Evolutionary conservation across 2,888 invertebrate species (phyloP), one percentile per base, ranked within the genome.

Genomic region (Dicycla oo): DNA sequence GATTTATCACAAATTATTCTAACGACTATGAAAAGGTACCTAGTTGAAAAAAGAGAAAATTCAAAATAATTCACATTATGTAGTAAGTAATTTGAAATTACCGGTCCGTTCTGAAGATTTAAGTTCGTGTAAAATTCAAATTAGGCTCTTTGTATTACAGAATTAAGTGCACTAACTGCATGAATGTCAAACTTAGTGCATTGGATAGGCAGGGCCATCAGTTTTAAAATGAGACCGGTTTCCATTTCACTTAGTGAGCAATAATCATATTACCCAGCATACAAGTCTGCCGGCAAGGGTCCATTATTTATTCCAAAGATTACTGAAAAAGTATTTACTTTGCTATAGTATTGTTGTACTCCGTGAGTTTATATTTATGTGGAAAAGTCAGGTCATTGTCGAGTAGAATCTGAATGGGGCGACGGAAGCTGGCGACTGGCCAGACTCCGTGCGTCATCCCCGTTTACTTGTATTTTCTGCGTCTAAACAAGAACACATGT

Each of bases 371-470:
- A 86, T 89, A 87, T 89, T 87, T 90, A 85, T 88, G 88, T 90
- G 73, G 81, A 81, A 86, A 88, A 93, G 93, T 91, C 94, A 89
- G 95, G 94, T 95, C 95, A 95, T 95, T 95, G 95, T 90, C 94
- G 94, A 93, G 75, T 81, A 75, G 88, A 88, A 92, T 83, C 92
- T 95, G 95, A 95, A 95, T 95, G 95, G 90, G 88, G 87, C 91
- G 89, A 85, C 94, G 94, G 94, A 93, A 93, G 86, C 92, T 95
- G 95, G 95, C 93, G 26, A 0, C 0, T 5, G n/a, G 91, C 95
- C 95, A 95, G 88, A 26, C 70, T 65, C 77, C 83, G 91, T 95
- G 95, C 95, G 95, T 95, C 95, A 95, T 88, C 73, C 80, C 79
- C 84, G 85, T 87, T 90, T 88, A 88, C 91, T 90, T 89, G 85